Conservation (phyloP, 2,113 vertebrate genomes). For the Hyaena hyaena region DNA sequence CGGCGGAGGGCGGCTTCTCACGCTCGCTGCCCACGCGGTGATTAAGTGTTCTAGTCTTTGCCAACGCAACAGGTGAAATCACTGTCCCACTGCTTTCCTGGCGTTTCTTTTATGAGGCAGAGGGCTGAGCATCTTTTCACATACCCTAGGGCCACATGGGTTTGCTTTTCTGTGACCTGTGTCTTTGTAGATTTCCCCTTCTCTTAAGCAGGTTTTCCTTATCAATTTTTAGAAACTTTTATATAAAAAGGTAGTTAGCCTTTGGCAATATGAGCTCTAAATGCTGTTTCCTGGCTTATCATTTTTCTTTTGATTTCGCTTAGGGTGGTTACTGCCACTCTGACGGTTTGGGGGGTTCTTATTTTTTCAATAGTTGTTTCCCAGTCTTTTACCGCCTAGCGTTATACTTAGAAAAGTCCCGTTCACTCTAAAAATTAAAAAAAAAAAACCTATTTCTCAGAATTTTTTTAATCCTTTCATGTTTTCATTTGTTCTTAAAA, state of each 20-base stretch:
- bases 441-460: background rate
- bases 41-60: accelerated
- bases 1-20: background rate
- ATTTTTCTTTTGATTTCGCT: background rate
- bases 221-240: background rate
- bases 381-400: background rate
- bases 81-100: background rate
- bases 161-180: background rate
- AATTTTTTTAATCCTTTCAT: background rate
- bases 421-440: background rate
- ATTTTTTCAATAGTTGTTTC: background rate
- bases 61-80: accelerated
- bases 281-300: background rate
- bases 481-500: constrained; percentile 21
- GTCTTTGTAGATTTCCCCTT: background rate
- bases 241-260: background rate
- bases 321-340: background rate
- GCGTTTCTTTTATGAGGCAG: background rate
- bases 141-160: accelerated
- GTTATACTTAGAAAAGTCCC: background rate
- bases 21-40: accelerated
- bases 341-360: background rate
- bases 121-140: background rate
- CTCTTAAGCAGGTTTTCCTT: background rate
- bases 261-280: background rate